Base-by-base conservation (phyloP, 2,113 vertebrate genomes). In the Hystrix brachyura region DNA sequence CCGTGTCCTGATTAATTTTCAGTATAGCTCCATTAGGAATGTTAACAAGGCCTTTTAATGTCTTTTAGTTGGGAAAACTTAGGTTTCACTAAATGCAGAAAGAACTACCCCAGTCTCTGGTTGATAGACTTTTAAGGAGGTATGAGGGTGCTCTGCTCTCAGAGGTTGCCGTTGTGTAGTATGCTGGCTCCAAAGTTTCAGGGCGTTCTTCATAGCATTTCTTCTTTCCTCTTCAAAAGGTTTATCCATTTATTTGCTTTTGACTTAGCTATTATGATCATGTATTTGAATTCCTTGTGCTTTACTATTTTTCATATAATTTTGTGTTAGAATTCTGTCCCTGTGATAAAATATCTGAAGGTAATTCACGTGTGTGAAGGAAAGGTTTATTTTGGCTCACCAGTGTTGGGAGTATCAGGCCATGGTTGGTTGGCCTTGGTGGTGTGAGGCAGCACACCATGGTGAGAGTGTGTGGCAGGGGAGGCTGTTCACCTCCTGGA, bases 71-170 rank as follows among this genome's bases (percentile, higher is more conserved):
- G 21, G 55, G 71, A 34, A 55, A 82, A 59, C 71, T 60, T 29
- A 11, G 1, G 25, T 17, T 74, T 67, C 21, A 53, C 65, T 60
- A n/a, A 91, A 13, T 18, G 64, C 5, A 4, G 3, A 53, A 43
- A 3, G 43, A 53, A 25, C 48, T 12, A 11, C 62, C 46, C 21
- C 43, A 8, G n/a, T 9, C 64, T 72, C 3, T 14, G n/a, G 13
- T 64, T 11, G 0, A 8, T 2, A 2, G 18, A 18, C 55, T 25
- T 87, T 55, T 57, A 6, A 14, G 15, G 82, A 79, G 53, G 18
- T 15, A 0, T 1, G 2, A 32, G 27, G 53, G 2, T 5, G n/a
- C 46, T 67, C 12, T 19, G 46, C 46, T 67, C 12, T 19, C n/a
- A 27, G 65, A 57, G 65, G 55, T 1, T 11, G n/a, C 34, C 38